These are phyloP conservation scores for Ctenoplectra terminalis DNA, from an alignment of 1,140 invertebrate species.

Conservation along the genomic window DNA sequence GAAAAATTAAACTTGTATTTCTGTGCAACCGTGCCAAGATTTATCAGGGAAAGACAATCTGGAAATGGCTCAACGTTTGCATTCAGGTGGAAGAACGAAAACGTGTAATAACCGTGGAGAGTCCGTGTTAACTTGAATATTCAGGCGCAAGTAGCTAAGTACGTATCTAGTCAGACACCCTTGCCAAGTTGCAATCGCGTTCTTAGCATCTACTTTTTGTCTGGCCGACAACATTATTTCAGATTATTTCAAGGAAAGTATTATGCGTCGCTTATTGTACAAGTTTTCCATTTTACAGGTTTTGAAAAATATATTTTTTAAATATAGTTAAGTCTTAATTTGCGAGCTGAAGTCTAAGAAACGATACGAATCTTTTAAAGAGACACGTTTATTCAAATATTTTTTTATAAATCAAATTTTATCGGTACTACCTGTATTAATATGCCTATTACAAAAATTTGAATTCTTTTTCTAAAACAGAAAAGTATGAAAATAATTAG, in stretches of 20 bases:
- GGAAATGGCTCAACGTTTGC: conserved; percentile 44
- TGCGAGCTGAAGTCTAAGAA: no score
- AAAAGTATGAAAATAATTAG: no score
- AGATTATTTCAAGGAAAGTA: no score
- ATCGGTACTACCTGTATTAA: no score
- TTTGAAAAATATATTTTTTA: no score
- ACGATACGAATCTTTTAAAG: no score
- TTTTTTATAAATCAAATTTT: no score
- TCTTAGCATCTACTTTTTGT: not conserved
- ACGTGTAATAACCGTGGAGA: conserved; percentile 30
- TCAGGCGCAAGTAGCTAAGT: conserved; percentile 48
- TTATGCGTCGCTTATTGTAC: no score
- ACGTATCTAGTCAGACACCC: conserved; percentile 38
- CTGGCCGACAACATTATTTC: not conserved
- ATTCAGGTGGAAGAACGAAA: conserved; percentile 42
- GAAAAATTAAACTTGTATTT: not conserved
- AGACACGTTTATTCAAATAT: no score
- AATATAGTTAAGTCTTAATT: no score
- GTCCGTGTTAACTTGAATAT: conserved; percentile 47
- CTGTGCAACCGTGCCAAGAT: not conserved
- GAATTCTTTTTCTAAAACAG: no score
- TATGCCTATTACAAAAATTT: no score
- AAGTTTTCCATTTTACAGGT: not conserved
- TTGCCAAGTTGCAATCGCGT: conserved; percentile 7
- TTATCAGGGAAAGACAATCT: conserved; percentile 51